Conservation (phyloP, 2,797 vertebrate genomes). For the Coregonus ussuriensis region DNA sequence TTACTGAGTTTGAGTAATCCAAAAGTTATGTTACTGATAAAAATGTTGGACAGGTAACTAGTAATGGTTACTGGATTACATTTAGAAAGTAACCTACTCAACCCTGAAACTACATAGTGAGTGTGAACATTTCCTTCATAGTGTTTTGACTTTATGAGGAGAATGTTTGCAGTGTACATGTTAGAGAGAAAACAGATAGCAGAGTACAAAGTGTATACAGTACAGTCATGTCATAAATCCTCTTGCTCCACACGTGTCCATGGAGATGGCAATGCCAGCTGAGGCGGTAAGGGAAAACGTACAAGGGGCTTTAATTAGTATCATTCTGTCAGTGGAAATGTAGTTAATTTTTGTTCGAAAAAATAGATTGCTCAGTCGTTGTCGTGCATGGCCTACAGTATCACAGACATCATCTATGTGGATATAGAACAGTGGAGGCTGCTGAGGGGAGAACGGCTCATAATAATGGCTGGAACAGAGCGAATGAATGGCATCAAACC, state of each 20-base stretch:
- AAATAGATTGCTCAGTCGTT: background rate
- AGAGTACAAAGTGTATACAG: constrained; percentile 11
- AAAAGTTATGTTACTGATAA: no score
- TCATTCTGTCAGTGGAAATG: background rate
- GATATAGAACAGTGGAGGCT: background rate
- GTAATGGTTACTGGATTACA: no score
- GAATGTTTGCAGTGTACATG: background rate
- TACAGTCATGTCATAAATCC: constrained; percentile 10
- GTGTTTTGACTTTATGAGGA: background rate
- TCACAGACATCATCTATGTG: background rate
- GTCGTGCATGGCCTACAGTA: background rate
- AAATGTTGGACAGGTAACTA: no score
- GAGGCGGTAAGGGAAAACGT: background rate
- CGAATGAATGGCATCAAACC: no score
- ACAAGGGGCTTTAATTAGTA: background rate
- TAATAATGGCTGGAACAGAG: no score
- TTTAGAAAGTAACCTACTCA: no score
- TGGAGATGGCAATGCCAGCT: background rate
- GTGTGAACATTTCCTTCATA: background rate
- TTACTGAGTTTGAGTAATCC: no score
- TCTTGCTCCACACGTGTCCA: background rate
- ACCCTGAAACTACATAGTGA: no score
- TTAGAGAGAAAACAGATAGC: constrained; percentile 8
- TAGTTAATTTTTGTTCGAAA: no score
- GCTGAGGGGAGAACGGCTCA: no score